Evolutionary conservation across 2,888 invertebrate species (phyloP), one percentile per base, ranked within the genome.

Genomic region (Nineta flava): DNA sequence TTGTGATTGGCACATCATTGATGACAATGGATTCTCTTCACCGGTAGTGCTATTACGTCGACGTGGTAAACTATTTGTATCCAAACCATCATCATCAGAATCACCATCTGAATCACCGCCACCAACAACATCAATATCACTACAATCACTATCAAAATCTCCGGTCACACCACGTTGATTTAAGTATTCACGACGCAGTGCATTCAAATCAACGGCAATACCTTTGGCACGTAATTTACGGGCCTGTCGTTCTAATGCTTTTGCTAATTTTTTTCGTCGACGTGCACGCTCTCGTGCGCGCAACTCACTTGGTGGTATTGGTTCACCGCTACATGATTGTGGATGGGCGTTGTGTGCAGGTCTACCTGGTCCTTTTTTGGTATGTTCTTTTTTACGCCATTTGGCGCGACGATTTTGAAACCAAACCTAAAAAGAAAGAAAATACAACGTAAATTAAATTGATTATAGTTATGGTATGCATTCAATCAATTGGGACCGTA

Each of bases 381-480:
- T 96, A 72, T 97, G 94, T 69, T 99, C 97, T 71, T 94, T 93
- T 75, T 99, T 99, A 54, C 97, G 79, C 93, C 97, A 99, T 69
- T 99, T 99, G 47, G 99, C 99, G 53, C 97, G 77, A 34, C 99
- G 80, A 72, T 99, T 99, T 74, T 99, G 99, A 73, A 99, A 99
- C 97, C 97, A 99, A 54, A 99, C 97, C 96, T 97, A 79, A 13
- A 48, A 48, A 15, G 9, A 45, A 26, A 21, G 44, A 26, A 12
- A 31, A 46, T 2, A 9, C 10, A 19, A n/a, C n/a, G n/a, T n/a
- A n/a, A n/a, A n/a, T n/a, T n/a, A n/a, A n/a, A n/a, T n/a, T n/a
- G n/a, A n/a, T n/a, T n/a, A n/a, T n/a, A n/a, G n/a, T n/a, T n/a
- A n/a, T n/a, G n/a, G n/a, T n/a, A n/a, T n/a, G n/a, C n/a, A n/a